A percentile compares a stretch with the other conserved stretches of the same genome.
Evolutionary conservation across 1,140 invertebrate genomes (phyloP).

Genomic region (Drosophila malerkotliana): DNA sequence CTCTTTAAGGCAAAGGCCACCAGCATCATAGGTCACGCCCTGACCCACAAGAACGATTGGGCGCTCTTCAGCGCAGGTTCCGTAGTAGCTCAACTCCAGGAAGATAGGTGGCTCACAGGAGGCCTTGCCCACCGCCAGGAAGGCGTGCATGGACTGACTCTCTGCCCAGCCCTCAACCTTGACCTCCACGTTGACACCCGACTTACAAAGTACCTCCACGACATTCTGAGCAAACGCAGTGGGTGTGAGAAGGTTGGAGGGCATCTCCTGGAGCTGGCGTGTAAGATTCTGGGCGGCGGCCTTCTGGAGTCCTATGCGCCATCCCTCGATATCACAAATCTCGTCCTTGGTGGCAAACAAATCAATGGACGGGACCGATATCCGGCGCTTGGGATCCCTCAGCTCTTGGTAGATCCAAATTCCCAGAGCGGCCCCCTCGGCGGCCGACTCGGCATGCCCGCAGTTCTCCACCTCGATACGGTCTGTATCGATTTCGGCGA

Average conservation of each 20-base stretch:
- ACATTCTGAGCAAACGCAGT: constrained; percentile 91
- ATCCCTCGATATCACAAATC: constrained; percentile 86
- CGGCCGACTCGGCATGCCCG: constrained; percentile 89
- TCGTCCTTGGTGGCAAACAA: constrained; percentile 84
- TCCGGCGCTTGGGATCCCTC: constrained; percentile 55
- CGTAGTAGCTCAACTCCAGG: constrained; percentile 88
- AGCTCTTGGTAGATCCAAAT: constrained; percentile 84
- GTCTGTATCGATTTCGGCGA: constrained; percentile 85
- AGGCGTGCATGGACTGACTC: constrained; percentile 90
- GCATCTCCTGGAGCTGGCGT: constrained; percentile 91
- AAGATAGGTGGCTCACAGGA: constrained; percentile 91
- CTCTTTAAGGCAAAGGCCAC: constrained; percentile 87
- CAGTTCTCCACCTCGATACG: constrained; percentile 89
- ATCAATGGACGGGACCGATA: constrained; percentile 70
- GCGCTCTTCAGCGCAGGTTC: constrained; percentile 71
- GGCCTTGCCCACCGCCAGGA: constrained; percentile 91
- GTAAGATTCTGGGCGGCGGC: constrained; percentile 94
- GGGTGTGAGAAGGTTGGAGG: constrained; percentile 94
- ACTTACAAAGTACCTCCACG: constrained; percentile 84
- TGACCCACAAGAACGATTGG: constrained; percentile 91
- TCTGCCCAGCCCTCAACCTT: constrained; percentile 88
- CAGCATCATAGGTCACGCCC: constrained; percentile 96
- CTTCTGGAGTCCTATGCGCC: constrained; percentile 89
- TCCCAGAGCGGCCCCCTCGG: constrained; percentile 89
- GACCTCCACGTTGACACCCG: constrained; percentile 87